Evolutionary conservation across 2,888 invertebrate genomes (phyloP).

Genomic region (Zaprionus obscuricornis): DNA sequence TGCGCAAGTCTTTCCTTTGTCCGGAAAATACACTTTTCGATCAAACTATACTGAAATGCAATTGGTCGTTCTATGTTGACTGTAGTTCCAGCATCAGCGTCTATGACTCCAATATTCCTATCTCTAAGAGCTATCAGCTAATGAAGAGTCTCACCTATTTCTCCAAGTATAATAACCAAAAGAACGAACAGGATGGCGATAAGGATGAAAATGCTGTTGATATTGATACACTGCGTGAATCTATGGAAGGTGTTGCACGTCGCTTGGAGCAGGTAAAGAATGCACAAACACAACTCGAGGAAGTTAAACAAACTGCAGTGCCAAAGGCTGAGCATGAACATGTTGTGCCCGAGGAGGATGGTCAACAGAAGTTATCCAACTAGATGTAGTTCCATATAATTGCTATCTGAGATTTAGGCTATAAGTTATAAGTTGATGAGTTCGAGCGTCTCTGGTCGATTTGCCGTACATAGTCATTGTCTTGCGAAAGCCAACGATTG

Average conservation of each 20-base stretch:
- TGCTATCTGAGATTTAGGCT: slow-evolving; percentile 73
- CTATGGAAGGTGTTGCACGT: slow-evolving; percentile 70
- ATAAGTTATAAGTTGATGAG: slow-evolving; percentile 66
- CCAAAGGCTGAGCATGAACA: slow-evolving; percentile 62
- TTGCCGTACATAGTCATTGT: slow-evolving; percentile 72
- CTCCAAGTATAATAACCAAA: slow-evolving; percentile 89
- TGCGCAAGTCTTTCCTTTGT: slow-evolving; percentile 95
- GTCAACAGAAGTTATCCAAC: slow-evolving; percentile 62
- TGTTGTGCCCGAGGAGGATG: slow-evolving; percentile 55
- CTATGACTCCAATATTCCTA: slow-evolving; percentile 95
- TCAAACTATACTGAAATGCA: slow-evolving; percentile 95
- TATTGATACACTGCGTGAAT: slow-evolving; percentile 72
- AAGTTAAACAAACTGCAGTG: slow-evolving; percentile 3
- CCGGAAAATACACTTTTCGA: slow-evolving; percentile 96
- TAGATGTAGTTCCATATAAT: slow-evolving; percentile 46
- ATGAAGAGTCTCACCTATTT: slow-evolving; percentile 96
- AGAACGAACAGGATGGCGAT: slow-evolving; percentile 57
- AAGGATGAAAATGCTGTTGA: slow-evolving; percentile 72
- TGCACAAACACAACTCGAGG: slow-evolving; percentile 27
- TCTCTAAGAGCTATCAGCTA: slow-evolving; percentile 95
- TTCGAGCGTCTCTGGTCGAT: slow-evolving; percentile 73
- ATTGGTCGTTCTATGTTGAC: slow-evolving; percentile 97
- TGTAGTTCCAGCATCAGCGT: slow-evolving; percentile 91
- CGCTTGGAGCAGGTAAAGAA: slow-evolving; percentile 58
- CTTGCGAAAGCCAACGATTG: slow-evolving; percentile 61